phyloP scores from a whole-genome alignment of 2,797 vertebrate species.

The Microctenopoma steveboyesi region DNA sequence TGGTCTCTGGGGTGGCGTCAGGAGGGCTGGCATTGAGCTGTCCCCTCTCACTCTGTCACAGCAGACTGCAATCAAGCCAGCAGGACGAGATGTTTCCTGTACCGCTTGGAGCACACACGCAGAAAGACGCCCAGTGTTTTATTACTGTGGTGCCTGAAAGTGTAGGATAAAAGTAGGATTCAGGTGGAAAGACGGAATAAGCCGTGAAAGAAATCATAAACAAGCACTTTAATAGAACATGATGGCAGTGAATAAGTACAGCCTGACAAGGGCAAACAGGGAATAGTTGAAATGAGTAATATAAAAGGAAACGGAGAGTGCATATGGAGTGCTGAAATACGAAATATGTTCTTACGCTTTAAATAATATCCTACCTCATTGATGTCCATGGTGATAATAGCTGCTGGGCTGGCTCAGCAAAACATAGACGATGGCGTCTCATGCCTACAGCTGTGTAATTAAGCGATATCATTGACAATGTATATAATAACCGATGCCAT shows the following conservation, averaged over 20 bases:
- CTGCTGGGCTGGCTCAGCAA: conserved; percentile 26
- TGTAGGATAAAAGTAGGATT: conserved; percentile 39
- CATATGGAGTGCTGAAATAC: conserved; percentile 27
- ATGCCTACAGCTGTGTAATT: conserved; percentile 67
- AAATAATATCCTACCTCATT: conserved; percentile 53
- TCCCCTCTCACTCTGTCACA: conserved; percentile 61
- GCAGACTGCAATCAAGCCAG: conserved; percentile 61
- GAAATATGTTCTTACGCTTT: conserved; percentile 45
- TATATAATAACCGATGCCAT: conserved; percentile 61
- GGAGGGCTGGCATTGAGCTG: conserved; percentile 52
- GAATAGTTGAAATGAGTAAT: conserved; percentile 49
- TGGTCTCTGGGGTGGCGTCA: conserved; percentile 63
- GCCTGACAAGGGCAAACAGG: conserved; percentile 25
- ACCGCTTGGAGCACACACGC: conserved; percentile 24
- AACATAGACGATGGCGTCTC: conserved; percentile 52
- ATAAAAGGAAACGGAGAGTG: conserved; percentile 41
- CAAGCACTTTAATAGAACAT: conserved; percentile 47
- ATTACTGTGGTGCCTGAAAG: conserved; percentile 45
- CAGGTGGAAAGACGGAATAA: conserved; percentile 43
- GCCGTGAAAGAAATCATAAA: conserved; percentile 47
- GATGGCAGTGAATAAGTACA: conserved; percentile 20
- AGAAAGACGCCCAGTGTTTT: conserved; percentile 28
- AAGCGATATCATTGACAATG: conserved; percentile 68
- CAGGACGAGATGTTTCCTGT: conserved; percentile 42
- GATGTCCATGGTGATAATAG: conserved; percentile 58